Percentiles rank a stretch among this genome's conserved stretches.
phyloP scores from a whole-genome alignment of 2,797 vertebrate genomes.

The Cheirogaleus major region DNA sequence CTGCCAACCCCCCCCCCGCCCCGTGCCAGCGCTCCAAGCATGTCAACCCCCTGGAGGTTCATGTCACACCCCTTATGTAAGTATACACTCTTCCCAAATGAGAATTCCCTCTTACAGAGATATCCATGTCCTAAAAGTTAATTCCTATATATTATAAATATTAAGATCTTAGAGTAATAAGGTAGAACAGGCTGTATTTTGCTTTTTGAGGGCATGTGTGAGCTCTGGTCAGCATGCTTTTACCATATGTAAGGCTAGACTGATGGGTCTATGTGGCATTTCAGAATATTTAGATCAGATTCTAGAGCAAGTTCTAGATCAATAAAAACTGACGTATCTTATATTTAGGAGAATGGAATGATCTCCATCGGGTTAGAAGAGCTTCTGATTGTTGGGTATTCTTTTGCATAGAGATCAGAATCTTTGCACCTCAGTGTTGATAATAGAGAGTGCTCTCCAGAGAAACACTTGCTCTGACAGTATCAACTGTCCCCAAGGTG shows the following conservation, averaged over 20 bases:
- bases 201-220: background rate
- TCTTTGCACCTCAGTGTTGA: background rate
- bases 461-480: background rate
- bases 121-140: background rate
- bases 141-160: background rate
- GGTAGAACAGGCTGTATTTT: background rate
- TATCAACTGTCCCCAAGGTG: background rate
- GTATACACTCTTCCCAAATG: too few species aligned
- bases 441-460: background rate
- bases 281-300: background rate
- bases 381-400: background rate
- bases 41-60: too few species aligned
- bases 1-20: too few species aligned
- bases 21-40: too few species aligned
- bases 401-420: background rate
- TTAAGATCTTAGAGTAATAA: background rate
- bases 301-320: background rate
- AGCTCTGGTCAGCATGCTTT: background rate
- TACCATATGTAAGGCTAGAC: background rate
- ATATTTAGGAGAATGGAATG: background rate
- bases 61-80: too few species aligned
- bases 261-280: background rate
- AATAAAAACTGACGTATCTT: background rate
- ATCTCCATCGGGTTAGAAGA: background rate
- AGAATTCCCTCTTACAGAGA: background rate